phyloP scores from a whole-genome alignment of 2,888 invertebrate species.

The Fabriciana adippe region DNA sequence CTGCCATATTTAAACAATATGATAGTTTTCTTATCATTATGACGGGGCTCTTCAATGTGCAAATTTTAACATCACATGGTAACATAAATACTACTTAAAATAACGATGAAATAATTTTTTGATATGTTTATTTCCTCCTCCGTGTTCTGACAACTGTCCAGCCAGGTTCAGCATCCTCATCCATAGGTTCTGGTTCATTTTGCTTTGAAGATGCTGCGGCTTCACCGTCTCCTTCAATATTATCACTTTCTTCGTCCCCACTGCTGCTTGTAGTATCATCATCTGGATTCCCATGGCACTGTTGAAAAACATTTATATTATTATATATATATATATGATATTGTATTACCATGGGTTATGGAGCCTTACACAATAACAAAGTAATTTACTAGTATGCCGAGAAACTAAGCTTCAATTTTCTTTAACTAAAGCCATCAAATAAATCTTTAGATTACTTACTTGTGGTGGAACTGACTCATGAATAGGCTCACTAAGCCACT shows the following conservation, averaged over 20 bases:
- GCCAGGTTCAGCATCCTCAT: conserved; percentile 83
- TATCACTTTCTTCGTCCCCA: conserved; percentile 53
- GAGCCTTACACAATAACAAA: background rate
- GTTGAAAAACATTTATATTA: conserved; percentile 13
- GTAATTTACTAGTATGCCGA: background rate
- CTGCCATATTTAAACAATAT: no score
- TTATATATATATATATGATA: background rate
- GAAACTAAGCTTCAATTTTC: background rate
- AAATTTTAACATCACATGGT: no score
- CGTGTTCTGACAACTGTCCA: conserved; percentile 85
- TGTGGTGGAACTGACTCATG: conserved; percentile 68
- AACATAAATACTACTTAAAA: background rate
- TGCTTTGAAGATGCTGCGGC: conserved; percentile 51
- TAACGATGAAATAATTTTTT: conserved; percentile 4
- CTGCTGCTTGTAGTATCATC: conserved; percentile 75
- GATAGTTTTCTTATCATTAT: no score
- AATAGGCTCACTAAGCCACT: conserved; percentile 81
- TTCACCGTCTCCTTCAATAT: conserved; percentile 26
- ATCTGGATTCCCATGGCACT: conserved; percentile 76
- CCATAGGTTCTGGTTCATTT: conserved; percentile 62
- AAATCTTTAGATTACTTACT: conserved; percentile 49
- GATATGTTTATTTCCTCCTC: conserved; percentile 68
- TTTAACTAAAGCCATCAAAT: background rate
- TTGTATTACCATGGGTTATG: background rate
- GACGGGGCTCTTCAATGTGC: no score